Base-by-base conservation (phyloP, 2,888 invertebrate species). In the Cryptus armator region DNA sequence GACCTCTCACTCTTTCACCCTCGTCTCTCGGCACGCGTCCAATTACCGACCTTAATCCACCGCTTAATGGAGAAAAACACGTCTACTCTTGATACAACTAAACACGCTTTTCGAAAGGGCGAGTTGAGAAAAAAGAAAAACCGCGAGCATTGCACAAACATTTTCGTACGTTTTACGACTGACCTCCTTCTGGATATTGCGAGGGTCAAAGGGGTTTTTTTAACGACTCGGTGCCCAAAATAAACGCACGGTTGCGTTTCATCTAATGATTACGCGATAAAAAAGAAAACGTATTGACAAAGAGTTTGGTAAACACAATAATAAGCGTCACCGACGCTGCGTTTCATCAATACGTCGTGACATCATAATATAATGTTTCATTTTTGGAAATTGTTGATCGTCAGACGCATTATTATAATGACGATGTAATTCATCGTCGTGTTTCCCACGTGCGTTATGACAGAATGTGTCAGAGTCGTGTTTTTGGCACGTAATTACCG, bases 11-110 rank as follows among this genome's bases (percentile, higher is more conserved):
- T 37, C 37, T 9, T 37, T 48, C 48, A 4, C 44, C 6, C 59
- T 7, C 12, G 37, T 62, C 76, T 80, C 53, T 62, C 74, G 51
- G 67, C 83, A 85, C 86, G 83, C 79, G 83, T 86, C 80, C 83
- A 84, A 86, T 86, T 86, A 86, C 79, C 71, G 74, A 32, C 70
- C 64, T 82, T 82, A 87, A 87, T 86, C 74, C 71, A 16, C 76
- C 46, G 59, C 64, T 81, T 81, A 62, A 85, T 70, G 37, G 81
- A 75, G 66, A 87, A 71, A 81, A 80, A 77, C 32, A 37, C 24
- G 67, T 71, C 19, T 32, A 29, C 59, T 29, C 10, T n/a, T 24
- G 19, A 12, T 19, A 16, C 16, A 19, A 24, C 59, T 59, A 48
- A 48, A 48, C 48, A 48, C 48, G 9, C 48, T n/a, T 67, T 37